A percentile compares a stretch with the other conserved stretches of the same genome.
Conservation (phyloP, 2,797 vertebrate species). For the Thaleichthys pacificus region DNA sequence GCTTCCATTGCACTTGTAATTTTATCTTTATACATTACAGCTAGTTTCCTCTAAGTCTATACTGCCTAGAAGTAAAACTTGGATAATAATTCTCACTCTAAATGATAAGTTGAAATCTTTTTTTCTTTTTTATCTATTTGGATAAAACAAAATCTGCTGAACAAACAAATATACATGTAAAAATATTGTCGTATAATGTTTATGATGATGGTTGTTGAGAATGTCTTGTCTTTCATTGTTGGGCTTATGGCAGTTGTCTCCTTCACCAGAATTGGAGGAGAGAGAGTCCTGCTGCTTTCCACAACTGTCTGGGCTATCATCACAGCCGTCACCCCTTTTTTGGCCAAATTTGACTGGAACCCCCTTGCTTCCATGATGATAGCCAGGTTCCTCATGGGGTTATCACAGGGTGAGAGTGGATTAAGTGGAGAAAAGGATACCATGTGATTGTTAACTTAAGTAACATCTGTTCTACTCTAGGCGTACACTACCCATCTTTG, state of each 20-base stretch:
- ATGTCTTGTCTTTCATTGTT: neutral
- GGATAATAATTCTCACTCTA: neutral
- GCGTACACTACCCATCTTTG: slow-evolving; percentile 71
- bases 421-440: no score
- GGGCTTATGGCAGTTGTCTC: neutral
- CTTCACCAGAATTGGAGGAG: slow-evolving; percentile 65
- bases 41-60: neutral
- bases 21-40: neutral
- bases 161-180: no score
- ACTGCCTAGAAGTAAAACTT: no score
- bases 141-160: no score
- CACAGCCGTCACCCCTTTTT: slow-evolving; percentile 59
- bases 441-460: neutral
- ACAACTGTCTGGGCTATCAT: slow-evolving; percentile 60
- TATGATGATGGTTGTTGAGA: neutral
- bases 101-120: neutral
- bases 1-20: no score
- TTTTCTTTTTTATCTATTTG: neutral
- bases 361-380: slow-evolving; percentile 57
- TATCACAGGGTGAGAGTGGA: slow-evolving; percentile 65
- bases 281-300: slow-evolving; percentile 65
- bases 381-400: slow-evolving; percentile 67
- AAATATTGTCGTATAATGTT: no score
- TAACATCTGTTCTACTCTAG: slow-evolving; percentile 46
- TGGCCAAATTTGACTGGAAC: slow-evolving; percentile 47